A percentile compares a stretch with the other conserved stretches of the same genome.
Evolutionary conservation across 2,797 vertebrate species (phyloP).

Genomic region (Pseudocheirus occidentalis): DNA sequence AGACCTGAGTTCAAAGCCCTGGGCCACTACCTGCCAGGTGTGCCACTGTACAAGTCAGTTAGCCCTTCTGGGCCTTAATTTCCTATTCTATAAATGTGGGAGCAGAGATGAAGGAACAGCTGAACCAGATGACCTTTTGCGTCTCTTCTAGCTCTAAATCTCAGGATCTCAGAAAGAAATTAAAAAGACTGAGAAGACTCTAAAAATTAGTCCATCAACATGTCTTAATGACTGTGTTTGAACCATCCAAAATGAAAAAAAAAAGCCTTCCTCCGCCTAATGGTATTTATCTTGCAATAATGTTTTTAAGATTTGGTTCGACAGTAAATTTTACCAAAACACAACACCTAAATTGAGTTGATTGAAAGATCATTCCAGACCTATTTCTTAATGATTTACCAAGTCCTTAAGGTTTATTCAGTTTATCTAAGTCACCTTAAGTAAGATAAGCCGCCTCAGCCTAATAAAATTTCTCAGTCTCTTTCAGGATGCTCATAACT

Average conservation of each 20-base stretch:
- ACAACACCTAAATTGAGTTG: neutral
- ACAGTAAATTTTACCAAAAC: conserved; percentile 11
- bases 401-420: neutral
- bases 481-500: neutral
- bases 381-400: neutral
- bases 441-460: conserved; percentile 20
- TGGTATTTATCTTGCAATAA: neutral
- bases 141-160: neutral
- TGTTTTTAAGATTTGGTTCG: neutral
- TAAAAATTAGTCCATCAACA: neutral
- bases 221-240: neutral
- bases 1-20: neutral
- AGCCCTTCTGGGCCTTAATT: neutral
- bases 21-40: neutral
- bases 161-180: neutral
- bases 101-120: neutral
- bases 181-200: neutral
- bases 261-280: neutral
- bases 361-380: neutral
- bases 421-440: neutral
- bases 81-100: neutral
- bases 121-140: neutral
- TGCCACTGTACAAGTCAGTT: neutral
- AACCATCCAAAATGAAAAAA: neutral
- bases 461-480: neutral